phyloP scores from a whole-genome alignment of 1,140 invertebrate species.

The Brachionus koreanus region DNA sequence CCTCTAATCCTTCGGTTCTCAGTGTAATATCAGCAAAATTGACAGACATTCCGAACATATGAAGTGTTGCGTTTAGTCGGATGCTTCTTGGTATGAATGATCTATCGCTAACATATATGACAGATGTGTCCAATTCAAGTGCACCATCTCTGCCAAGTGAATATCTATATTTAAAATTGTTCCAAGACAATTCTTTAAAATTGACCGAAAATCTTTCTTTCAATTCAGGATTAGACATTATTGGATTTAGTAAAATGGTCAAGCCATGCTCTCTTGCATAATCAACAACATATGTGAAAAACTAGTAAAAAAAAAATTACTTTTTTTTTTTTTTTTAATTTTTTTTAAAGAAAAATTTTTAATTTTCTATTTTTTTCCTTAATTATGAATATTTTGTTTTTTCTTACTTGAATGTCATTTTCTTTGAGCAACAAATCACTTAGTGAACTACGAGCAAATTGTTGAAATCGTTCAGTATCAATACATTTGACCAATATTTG shows the following conservation, averaged over 20 bases:
- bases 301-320: background rate
- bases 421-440: background rate
- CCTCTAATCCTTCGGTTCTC: constrained; percentile 28
- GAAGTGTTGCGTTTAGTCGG: constrained; percentile 15
- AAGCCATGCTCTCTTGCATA: constrained; percentile 36
- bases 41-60: constrained; percentile 37
- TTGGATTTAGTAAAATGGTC: constrained; percentile 31
- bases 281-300: constrained; percentile 26
- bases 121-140: constrained; percentile 33
- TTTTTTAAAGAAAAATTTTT: background rate
- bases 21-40: constrained; percentile 33
- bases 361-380: background rate
- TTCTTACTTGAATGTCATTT: constrained; percentile 19
- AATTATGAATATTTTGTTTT: too few relatives aligned
- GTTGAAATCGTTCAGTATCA: constrained; percentile 30
- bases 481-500: constrained; percentile 14
- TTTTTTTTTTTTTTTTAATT: too few relatives aligned
- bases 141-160: constrained; percentile 22
- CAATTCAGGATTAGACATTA: constrained; percentile 25
- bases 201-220: constrained; percentile 33
- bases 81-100: constrained; percentile 38
- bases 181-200: constrained; percentile 44
- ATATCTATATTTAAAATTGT: constrained; percentile 41
- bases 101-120: constrained; percentile 7
- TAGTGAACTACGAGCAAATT: background rate